Base-by-base conservation (phyloP, 37 sponge, comb jelly and placozoan genomes). In the Theonella swinhoei region DNA sequence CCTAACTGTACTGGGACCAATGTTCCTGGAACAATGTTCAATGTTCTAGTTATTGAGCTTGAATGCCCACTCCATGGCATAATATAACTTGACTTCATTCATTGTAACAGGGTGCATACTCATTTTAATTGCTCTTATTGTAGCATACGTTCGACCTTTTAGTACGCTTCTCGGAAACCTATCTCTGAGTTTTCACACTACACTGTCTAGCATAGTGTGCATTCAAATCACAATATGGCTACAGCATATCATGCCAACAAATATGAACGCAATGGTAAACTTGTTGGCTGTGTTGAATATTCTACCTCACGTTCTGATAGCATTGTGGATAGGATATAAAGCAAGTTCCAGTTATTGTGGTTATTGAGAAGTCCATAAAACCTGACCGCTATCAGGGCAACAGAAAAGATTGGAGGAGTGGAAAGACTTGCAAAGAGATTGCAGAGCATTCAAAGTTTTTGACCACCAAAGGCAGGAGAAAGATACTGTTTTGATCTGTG, bases 401-500 rank as follows among this genome's bases (percentile, higher is more conserved):
- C 62, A 39, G 29, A 68, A 77, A 29, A 69, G 42, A 31, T 26
- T 64, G 9, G 14, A 47, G 54, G 71, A 88, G 4, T 26, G 82
- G 0, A 64, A 65, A 22, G 62, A 76, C 26, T 26, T 88, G 68
- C 54, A 47, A 14, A 47, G 54, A 47, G 54, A 17, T 7, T 47
- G 54, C 14, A 47, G 14, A 47, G 54, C n/a, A n/a, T n/a, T n/a
- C n/a, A n/a, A n/a, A n/a, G n/a, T n/a, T n/a, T 47, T 47, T 47
- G 11, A 47, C 14, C 11, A 14, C 7, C 11, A 47, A 47, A 76
- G 25, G 34, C 7, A 47, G 54, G 43, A n/a, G 25, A 20, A 42
- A 47, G 76, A 74, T 30, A 88, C 22, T 60, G 24, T 47, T 75
- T 35, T 29, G 22, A 82, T 88, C 8, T 30, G 36, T 11, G 43